A percentile compares a stretch with the other conserved stretches of the same genome.
Evolutionary conservation across 2,797 vertebrate species (phyloP).

Genomic region (Rhinoraja longicauda): DNA sequence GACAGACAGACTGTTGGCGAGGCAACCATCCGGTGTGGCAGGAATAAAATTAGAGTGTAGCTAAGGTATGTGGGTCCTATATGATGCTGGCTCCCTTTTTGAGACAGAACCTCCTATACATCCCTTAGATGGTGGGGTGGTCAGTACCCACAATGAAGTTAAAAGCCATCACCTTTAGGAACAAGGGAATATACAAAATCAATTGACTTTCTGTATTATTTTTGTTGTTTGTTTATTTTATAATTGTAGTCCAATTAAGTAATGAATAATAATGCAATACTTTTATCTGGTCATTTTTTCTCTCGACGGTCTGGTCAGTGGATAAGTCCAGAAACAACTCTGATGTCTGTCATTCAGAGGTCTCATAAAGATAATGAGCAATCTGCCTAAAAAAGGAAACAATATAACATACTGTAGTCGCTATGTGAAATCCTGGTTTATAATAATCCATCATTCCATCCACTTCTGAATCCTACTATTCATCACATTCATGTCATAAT

Average conservation of each 20-base stretch:
- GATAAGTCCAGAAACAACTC: neutral
- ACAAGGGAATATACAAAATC: neutral
- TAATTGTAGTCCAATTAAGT: neutral
- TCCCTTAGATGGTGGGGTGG: no score
- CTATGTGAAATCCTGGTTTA: neutral
- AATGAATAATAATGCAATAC: neutral
- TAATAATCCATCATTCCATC: neutral
- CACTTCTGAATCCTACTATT: neutral
- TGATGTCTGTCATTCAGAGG: neutral
- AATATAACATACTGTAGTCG: neutral
- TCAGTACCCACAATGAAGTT: no score
- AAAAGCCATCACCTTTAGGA: neutral
- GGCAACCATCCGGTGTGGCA: no score
- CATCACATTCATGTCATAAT: neutral
- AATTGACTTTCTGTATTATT: neutral
- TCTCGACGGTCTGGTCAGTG: neutral
- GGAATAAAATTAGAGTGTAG: no score
- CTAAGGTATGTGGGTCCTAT: no score
- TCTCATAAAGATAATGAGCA: neutral
- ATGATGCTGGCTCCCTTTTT: no score
- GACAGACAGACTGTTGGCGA: no score
- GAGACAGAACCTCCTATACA: no score
- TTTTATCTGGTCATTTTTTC: neutral
- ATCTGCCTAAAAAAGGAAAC: neutral
- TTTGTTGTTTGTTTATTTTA: neutral